Evolutionary conservation across 2,113 vertebrate species (phyloP).

Genomic region (Pterocles orientalis): DNA sequence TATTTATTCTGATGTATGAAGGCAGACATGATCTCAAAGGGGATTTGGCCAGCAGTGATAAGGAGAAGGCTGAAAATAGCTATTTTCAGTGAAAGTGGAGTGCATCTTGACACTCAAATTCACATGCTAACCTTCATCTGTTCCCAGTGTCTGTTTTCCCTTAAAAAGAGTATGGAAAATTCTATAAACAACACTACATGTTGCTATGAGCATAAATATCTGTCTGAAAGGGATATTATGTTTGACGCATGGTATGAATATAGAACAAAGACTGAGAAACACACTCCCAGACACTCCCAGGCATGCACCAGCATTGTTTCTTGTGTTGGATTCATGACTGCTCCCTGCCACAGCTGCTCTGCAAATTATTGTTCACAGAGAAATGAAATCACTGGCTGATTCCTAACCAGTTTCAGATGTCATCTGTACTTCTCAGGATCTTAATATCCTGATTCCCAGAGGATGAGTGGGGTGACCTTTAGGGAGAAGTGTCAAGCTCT

Average conservation of each 20-base stretch:
- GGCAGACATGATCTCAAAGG: not conserved
- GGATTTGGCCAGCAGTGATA: not conserved
- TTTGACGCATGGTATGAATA: not conserved
- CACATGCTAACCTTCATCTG: not conserved
- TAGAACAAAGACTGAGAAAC: not conserved
- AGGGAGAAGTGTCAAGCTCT: not conserved
- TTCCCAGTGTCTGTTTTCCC: not conserved
- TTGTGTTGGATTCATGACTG: not conserved
- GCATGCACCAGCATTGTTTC: not conserved
- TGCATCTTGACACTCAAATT: not conserved
- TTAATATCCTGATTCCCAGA: not conserved
- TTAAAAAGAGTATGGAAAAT: not conserved
- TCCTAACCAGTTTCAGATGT: not conserved
- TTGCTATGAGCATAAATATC: not conserved
- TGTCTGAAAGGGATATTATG: not conserved
- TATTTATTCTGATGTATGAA: not conserved
- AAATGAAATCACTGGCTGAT: not conserved
- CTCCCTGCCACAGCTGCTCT: not conserved
- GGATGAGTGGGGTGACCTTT: not conserved
- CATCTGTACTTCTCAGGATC: not conserved
- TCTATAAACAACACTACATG: not conserved
- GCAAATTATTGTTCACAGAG: not conserved
- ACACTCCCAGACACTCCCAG: not conserved
- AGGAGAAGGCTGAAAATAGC: not conserved
- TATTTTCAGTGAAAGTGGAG: not conserved